Percentiles rank a stretch among this genome's conserved stretches.
These are phyloP conservation scores for Drosophila heteroneura DNA, from an alignment of 2,888 invertebrate species.

Conservation along the genomic window DNA sequence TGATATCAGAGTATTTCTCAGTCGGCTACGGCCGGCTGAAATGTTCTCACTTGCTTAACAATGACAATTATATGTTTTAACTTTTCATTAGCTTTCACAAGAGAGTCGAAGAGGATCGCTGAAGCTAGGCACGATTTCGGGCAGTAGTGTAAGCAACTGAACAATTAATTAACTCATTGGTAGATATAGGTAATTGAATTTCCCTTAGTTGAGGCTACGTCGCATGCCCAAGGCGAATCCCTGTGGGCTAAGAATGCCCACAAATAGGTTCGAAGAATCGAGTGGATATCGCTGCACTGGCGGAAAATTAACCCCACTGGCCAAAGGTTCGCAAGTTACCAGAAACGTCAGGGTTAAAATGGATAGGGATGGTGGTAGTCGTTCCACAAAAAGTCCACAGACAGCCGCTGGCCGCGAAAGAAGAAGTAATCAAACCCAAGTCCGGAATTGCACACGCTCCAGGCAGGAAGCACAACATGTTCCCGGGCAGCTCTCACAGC, in stretches of 20 bases:
- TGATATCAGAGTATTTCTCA: not conserved
- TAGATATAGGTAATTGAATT: too few species aligned
- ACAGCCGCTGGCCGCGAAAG: not conserved
- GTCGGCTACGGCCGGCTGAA: not conserved
- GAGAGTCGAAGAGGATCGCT: not conserved
- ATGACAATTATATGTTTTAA: not conserved
- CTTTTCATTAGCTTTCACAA: not conserved
- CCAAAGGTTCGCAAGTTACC: not conserved
- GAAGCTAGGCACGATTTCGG: not conserved
- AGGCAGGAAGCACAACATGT: not conserved
- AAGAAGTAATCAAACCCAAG: not conserved
- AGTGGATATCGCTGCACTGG: conserved; percentile 10
- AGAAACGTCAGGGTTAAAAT: not conserved
- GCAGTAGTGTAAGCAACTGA: not conserved
- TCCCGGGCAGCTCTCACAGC: not conserved
- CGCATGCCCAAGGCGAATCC: conserved; percentile 5
- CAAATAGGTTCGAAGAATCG: not conserved
- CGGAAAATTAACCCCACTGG: conserved; percentile 6
- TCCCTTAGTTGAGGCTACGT: not conserved
- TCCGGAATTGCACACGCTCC: not conserved
- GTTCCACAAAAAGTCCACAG: not conserved
- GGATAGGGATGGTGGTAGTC: not conserved
- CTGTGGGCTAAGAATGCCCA: not conserved
- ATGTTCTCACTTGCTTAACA: not conserved
- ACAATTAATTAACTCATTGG: not conserved